Base-by-base conservation (phyloP, 2,888 invertebrate species). In the Muschampia plurimacula region DNA sequence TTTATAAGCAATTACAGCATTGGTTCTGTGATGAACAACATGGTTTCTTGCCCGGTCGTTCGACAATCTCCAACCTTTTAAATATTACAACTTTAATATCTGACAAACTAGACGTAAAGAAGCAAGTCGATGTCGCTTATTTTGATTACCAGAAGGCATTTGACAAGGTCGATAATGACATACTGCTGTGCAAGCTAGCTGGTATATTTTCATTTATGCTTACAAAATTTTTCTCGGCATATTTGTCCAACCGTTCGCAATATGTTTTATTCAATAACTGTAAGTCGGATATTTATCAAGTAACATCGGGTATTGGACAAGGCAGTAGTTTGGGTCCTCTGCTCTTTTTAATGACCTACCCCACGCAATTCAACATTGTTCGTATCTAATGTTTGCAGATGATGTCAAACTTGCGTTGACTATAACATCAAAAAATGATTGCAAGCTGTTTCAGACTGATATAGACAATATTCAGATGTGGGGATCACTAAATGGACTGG, bases 21-120 rank as follows among this genome's bases (percentile, higher is more conserved):
- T 44, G 63, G 44, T 41, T 64, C 12, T 63, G 41, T 41, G 63
- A n/a, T 1, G 63, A 39, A 22, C 63, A 63, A 41, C 63, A 63
- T 41, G 63, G 63, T 41, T 63, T 64, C 44, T 22, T 41, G 7
- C 44, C 44, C 7, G 44, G 44, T 9, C 63, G 63, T 2, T 44
- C 22, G 4, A 64, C 44, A 2, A 32, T 8, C 15, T 22, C 44
- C 5, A 44, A 64, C 13, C 22, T 64, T 7, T n/a, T 44, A n/a
- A 44, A 41, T 44, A 44, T 64, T 9, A 9, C 22, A 15, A 64
- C 41, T 3, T 15, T 44, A 10, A 15, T 64, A 8, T 44, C 63
- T 2, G 15, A 41, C 22, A 15, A 44, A 15, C 44, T 64, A 32
- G 63, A 64, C 36, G 15, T 0, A 15, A 44, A 44, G 15, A 22